Base-by-base conservation (phyloP, 2,888 invertebrate species). In the Leptogaster cylindrica region DNA sequence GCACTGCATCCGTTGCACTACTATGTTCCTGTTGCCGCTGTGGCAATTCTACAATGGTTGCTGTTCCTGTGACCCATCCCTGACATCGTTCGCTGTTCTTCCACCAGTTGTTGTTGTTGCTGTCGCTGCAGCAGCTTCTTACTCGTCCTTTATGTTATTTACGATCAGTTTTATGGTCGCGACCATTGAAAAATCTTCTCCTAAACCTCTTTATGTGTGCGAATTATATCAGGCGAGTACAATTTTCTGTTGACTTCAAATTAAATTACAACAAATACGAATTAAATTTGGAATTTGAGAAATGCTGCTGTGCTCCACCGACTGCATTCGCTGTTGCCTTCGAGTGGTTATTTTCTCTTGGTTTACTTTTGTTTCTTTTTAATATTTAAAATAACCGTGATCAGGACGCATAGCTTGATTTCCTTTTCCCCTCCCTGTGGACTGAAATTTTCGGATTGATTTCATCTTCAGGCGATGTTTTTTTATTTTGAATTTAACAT, bases 191-290 rank as follows among this genome's bases (percentile, higher is more conserved):
- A 65, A 65, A 41, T 41, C 51, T 33, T 33, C 39, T 23, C 27
- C 8, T 41, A 39, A 51, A 7, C 50, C 36, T 41, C 31, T 65
- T 51, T 33, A 33, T 58, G 39, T 51, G 7, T 8, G 52, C 31
- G 28, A 16, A 5, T 18, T 48, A 58, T 48, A 48, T 31, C 27
- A 61, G 23, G 12, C 44, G 48, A 68, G 28, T 44, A 25, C 39
- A 64, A 65, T 55, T 63, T 65, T 65, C 44, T 67, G 28, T 63
- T 64, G 44, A 44, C 44, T 27, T 44, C 16, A 46, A 67, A 67
- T 51, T 33, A 36, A 51, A 67, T 67, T 52, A 52, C 65, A 52
- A 18, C 65, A 55, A 52, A 52, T 52, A 52, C 52, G 52, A 52
- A 52, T 52, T 18, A 31, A 36, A n/a, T 23, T 18, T 33, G 25